Conservation (phyloP, 2,113 vertebrate species). For the Antechinus stuartii region DNA sequence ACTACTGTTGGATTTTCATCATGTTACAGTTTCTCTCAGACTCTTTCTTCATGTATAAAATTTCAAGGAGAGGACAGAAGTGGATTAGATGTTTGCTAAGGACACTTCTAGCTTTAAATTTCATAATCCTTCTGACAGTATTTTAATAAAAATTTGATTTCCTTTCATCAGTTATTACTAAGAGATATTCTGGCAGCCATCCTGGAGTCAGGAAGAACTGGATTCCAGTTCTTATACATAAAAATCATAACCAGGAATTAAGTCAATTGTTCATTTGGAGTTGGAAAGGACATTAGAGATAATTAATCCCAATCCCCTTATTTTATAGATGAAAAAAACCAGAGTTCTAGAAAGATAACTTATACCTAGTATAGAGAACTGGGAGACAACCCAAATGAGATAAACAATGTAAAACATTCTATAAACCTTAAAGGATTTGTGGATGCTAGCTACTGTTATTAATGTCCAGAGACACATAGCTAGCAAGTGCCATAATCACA, state of each 20-base stretch:
- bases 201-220: background rate
- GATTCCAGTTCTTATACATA: background rate
- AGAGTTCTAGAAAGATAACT: background rate
- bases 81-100: background rate
- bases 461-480: background rate
- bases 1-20: background rate
- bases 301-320: background rate
- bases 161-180: conserved; percentile 15
- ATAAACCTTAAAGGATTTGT: background rate
- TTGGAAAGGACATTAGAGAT: background rate
- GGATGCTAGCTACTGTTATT: background rate
- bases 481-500: background rate
- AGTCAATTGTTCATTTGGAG: background rate
- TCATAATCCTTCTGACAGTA: background rate
- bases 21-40: background rate
- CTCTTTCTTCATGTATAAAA: background rate
- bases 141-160: conserved; percentile 21
- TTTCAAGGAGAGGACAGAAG: background rate
- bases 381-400: background rate
- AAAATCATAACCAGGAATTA: too few species aligned
- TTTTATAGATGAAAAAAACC: background rate
- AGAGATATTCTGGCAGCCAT: background rate
- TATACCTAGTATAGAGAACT: background rate
- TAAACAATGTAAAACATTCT: background rate
- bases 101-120: background rate